Evolutionary conservation across 2,113 vertebrate species (phyloP), one percentile per base, ranked within the genome.

Genomic region (Amblyopsis rosae): DNA sequence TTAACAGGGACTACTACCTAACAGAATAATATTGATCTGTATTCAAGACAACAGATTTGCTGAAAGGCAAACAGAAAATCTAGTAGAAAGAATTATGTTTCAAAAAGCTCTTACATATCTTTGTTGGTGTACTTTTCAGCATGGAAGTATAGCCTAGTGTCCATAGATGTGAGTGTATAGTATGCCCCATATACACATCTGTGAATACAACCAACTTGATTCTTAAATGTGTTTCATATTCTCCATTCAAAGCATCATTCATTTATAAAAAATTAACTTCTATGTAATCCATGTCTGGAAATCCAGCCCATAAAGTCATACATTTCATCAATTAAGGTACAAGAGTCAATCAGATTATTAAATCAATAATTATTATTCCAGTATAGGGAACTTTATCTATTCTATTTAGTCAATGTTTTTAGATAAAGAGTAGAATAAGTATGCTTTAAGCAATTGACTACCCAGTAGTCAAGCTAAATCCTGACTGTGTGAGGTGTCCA

Each of bases 151-250:
- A 8, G 35, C 35, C 6, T 41, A 6, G 35, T 5, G 35, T 41
- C 7, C 35, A 41, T 41, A 5, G 35, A 41, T 41, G 35, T 41
- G 35, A 41, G 35, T 41, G 35, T 8, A 41, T 41, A 41, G 3
- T 26, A 26, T 26, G 41, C 59, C 73, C 67, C 74, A 74, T 76
- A 69, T 59, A 67, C 47, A 67, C 69, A 72, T 50, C 60, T 63
- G 57, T 19, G 64, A 47, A 69, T 48, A 47, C 17, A 8, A 41
- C 26, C 26, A 26, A 26, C 26, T 41, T 48, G 16, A 33, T 53
- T 72, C 19, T 69, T 47, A 5, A 8, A 8, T 41, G 5, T 6
- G 35, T 9, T 46, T n/a, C 0, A 26, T 59, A 55, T 53, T 19
- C 54, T 56, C 9, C 9, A 17, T 17, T 56, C 6, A 41, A 59